Evolutionary conservation across 2,113 vertebrate genomes (phyloP).

Genomic region (Hylia prasina): DNA sequence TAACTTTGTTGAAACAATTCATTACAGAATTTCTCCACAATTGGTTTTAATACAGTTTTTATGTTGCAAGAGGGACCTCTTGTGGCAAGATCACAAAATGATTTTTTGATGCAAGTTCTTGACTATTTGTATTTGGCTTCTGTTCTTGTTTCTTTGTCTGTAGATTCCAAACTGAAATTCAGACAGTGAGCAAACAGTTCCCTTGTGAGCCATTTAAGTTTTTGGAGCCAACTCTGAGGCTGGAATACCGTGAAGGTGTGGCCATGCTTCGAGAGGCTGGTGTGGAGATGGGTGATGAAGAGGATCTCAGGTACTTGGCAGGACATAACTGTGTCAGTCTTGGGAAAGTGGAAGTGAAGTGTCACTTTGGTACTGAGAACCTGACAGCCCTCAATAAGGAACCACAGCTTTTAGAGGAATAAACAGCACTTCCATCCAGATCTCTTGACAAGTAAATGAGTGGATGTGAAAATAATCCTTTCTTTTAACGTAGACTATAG

Average conservation of each 20-base stretch:
- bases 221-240: conserved; percentile 93
- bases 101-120: not conserved
- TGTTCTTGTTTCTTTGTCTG: not conserved
- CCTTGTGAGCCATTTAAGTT: conserved; percentile 96
- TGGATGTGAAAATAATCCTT: not conserved
- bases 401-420: not conserved
- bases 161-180: conserved; percentile 96
- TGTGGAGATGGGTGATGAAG: conserved; percentile 96
- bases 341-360: not conserved
- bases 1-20: not conserved
- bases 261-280: conserved; percentile 93
- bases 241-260: conserved; percentile 89
- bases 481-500: accelerated
- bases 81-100: conserved; percentile 47
- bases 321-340: not conserved
- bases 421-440: not conserved
- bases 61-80: conserved; percentile 64
- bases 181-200: conserved; percentile 90
- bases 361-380: not conserved
- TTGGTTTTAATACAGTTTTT: not conserved
- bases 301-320: conserved; percentile 88
- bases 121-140: not conserved
- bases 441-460: not conserved
- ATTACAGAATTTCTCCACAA: not conserved
- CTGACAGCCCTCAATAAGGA: not conserved